Evolutionary conservation across 35 echinoderm and acorn worm species (phyloP), one percentile per base, ranked within the genome.

Genomic region (Holothuria glaberrima): DNA sequence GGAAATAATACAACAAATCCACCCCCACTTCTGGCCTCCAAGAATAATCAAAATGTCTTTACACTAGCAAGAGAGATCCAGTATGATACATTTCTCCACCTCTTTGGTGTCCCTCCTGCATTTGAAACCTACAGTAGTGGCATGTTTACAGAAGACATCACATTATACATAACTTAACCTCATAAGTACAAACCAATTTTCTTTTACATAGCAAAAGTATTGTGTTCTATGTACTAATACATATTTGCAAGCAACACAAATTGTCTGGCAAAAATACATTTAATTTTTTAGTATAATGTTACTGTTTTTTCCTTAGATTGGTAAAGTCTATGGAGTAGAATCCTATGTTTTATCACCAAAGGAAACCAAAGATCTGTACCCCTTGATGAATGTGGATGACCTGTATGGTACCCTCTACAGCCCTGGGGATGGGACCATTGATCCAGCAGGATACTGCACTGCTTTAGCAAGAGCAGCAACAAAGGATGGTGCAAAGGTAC

Each of bases 391-490:
- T 67, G 75, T 89, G 17, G 68, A 86, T 75, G 95, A 98, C 77
- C 56, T 98, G 18, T 93, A 98, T 67, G 95, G 95, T n/a, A 86
- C 95, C 19, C 88, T 98, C 19, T 98, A 98, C 74, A 92, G 90
- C 18, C 95, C 95, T 29, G 79, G 88, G 4, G 95, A 98, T 83
- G 95, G 95, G 2, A 90, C 79, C 1, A 94, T 98, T 26, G 95
- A 98, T 45, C 95, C 95, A 12, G 95, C 95, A 20, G 95, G 95
- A 29, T 90, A 86, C 78, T 98, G 95, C 45, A 88, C 92, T n/a
- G 95, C 95, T n/a, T 82, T 98, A 0, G 63, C 95, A 38, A 89
- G 92, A 31, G 92, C 90, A 59, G 95, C 95, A n/a, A 98, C 92
- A 24, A 94, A 88, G 75, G 88, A 48, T 35, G 95, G 95, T n/a